These are phyloP conservation scores for Prenolepis imparis DNA, from an alignment of 2,888 invertebrate species.

Conservation along the genomic window DNA sequence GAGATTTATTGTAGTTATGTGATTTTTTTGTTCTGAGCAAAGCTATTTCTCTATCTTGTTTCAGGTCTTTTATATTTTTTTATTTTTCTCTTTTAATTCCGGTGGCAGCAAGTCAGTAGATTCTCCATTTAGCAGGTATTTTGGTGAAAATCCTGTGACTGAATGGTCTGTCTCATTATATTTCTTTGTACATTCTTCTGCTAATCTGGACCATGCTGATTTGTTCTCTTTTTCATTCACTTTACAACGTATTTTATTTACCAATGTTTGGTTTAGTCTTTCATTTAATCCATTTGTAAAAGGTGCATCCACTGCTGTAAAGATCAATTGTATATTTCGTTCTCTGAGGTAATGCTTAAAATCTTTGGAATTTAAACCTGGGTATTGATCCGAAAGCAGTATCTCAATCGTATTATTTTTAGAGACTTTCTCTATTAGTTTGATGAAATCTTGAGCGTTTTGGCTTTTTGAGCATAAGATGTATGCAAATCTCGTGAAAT, in stretches of 20 bases:
- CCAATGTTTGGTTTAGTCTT: neutral
- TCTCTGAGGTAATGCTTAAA: neutral
- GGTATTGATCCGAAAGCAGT: neutral
- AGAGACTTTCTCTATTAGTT: conserved; percentile 69
- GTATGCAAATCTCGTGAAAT: conserved; percentile 11
- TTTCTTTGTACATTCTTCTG: neutral
- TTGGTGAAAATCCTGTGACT: neutral
- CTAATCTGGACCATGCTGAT: neutral
- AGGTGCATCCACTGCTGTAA: neutral
- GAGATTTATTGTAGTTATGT: neutral
- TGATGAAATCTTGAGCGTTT: neutral
- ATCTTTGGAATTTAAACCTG: neutral
- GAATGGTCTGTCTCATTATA: neutral
- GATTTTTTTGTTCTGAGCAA: neutral
- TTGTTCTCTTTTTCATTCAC: neutral
- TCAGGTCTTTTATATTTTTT: neutral
- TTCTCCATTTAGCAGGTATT: neutral
- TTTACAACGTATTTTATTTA: neutral
- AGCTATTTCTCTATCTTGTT: neutral
- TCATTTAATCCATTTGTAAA: neutral
- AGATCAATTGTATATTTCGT: neutral
- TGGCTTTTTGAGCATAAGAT: conserved; percentile 52
- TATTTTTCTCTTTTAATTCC: neutral
- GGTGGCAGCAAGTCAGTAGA: neutral
- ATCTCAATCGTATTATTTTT: conserved; percentile 63